These are phyloP conservation scores for Xyliphius kryptos DNA, from an alignment of 2,113 vertebrate species.

Conservation along the genomic window DNA sequence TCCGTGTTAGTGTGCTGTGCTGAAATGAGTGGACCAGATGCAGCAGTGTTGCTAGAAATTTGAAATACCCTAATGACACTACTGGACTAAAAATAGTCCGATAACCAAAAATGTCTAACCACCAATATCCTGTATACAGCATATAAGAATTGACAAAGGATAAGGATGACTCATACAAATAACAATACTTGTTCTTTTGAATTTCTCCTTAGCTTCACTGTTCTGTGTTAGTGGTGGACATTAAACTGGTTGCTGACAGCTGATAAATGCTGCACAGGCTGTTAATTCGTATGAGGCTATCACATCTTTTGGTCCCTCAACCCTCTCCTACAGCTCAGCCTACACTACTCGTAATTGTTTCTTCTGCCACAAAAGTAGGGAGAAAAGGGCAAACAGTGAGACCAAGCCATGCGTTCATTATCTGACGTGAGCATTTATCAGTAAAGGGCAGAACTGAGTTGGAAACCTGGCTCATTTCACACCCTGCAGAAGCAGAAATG, in stretches of 20 bases:
- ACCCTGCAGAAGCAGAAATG: too few species aligned
- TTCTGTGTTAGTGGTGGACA: conserved; percentile 43
- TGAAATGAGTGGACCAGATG: too few species aligned
- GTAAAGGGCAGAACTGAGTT: conserved; percentile 44
- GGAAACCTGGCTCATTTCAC: conserved; percentile 40
- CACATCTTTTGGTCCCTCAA: conserved; percentile 43
- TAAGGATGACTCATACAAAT: too few species aligned
- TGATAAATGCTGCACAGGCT: conserved; percentile 62
- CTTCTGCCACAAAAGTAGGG: conserved; percentile 34
- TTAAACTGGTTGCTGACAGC: conserved; percentile 59
- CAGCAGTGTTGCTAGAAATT: too few species aligned
- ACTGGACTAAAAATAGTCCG: too few species aligned
- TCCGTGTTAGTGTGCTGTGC: too few species aligned
- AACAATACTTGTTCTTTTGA: too few species aligned
- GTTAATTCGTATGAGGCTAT: conserved; percentile 40
- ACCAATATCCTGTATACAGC: too few species aligned
- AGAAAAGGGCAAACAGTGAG: conserved; percentile 3
- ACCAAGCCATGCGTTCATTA: conserved; percentile 50
- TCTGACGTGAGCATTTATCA: conserved; percentile 56
- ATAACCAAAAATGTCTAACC: too few species aligned
- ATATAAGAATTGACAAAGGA: not conserved
- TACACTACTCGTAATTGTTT: conserved; percentile 52
- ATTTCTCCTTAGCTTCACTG: conserved; percentile 17
- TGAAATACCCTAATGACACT: too few species aligned
- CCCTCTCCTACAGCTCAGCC: conserved; percentile 54